A percentile compares a stretch with the other conserved stretches of the same genome.
Conservation (phyloP, 2,888 invertebrate species). For the Spicauda simplicius region DNA sequence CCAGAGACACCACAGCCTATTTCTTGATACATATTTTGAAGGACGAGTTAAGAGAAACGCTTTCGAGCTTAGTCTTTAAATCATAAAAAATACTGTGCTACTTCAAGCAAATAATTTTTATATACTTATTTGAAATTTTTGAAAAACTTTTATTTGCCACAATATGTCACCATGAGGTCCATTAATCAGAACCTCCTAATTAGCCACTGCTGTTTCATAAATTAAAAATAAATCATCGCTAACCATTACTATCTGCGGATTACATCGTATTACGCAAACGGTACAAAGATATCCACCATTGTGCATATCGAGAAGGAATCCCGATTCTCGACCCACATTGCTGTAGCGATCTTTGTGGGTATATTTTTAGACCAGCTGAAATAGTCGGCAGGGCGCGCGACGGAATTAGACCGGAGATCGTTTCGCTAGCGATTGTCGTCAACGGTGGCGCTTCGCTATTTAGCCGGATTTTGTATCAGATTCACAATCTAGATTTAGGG, state of each 20-base stretch:
- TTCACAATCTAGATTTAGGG: neutral
- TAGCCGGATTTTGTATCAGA: neutral
- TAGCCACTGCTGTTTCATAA: neutral
- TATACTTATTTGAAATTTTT: no score
- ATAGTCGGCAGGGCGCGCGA: conserved; percentile 71
- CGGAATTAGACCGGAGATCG: conserved; percentile 59
- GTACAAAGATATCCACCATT: conserved; percentile 46
- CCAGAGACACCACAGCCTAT: no score
- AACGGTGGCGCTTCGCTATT: conserved; percentile 44
- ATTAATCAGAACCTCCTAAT: no score
- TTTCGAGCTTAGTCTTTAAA: no score
- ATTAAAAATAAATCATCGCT: neutral
- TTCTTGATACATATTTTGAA: no score
- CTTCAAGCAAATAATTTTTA: no score
- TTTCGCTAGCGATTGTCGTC: conserved; percentile 46
- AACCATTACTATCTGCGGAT: neutral
- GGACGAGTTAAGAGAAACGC: no score
- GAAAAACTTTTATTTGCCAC: no score
- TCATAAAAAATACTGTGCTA: no score
- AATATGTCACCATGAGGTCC: no score
- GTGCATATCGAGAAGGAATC: conserved; percentile 56
- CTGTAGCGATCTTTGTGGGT: conserved; percentile 56
- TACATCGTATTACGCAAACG: conserved; percentile 45
- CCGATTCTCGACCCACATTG: conserved; percentile 76
- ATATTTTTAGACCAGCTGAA: conserved; percentile 71